phyloP scores from a whole-genome alignment of 2,113 vertebrate genomes.

The Puntigrus tetrazona region DNA sequence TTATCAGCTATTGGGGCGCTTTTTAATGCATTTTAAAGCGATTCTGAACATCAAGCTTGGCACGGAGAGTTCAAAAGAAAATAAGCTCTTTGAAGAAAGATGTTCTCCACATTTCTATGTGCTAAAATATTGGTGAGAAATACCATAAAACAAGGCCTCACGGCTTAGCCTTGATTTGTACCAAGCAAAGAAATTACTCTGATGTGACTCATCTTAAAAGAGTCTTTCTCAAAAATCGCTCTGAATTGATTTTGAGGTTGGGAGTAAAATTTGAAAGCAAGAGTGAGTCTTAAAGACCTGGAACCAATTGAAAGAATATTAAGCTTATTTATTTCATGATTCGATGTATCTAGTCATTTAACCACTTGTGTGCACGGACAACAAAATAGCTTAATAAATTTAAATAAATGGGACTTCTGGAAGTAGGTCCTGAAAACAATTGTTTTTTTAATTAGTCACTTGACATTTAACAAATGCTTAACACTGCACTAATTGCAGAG shows the following conservation, averaged over 20 bases:
- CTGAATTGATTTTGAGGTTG: conserved; percentile 10
- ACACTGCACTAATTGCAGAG: background rate
- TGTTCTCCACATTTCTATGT: background rate
- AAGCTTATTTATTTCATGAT: background rate
- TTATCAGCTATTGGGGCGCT: conserved; percentile 10
- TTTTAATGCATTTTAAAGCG: conserved; percentile 56
- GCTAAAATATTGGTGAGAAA: conserved; percentile 11
- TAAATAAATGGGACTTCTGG: background rate
- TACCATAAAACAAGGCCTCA: conserved; percentile 18
- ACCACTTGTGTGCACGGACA: background rate
- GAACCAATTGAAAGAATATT: background rate
- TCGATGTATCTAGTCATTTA: background rate
- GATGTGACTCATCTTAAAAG: background rate
- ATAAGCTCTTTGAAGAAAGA: conserved; percentile 21
- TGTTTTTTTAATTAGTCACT: background rate
- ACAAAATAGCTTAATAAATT: background rate
- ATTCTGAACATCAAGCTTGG: conserved; percentile 11
- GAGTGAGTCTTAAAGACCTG: background rate
- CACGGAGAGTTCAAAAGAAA: conserved; percentile 10
- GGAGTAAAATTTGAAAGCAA: background rate
- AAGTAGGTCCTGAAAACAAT: background rate
- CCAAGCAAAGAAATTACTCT: conserved; percentile 9
- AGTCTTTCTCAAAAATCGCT: background rate
- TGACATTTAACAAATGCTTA: conserved; percentile 32
- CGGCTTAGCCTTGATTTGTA: conserved; percentile 1